Evolutionary conservation across 35 echinoderm and acorn worm genomes (phyloP).

Genomic region (Nesometra sesokonis): DNA sequence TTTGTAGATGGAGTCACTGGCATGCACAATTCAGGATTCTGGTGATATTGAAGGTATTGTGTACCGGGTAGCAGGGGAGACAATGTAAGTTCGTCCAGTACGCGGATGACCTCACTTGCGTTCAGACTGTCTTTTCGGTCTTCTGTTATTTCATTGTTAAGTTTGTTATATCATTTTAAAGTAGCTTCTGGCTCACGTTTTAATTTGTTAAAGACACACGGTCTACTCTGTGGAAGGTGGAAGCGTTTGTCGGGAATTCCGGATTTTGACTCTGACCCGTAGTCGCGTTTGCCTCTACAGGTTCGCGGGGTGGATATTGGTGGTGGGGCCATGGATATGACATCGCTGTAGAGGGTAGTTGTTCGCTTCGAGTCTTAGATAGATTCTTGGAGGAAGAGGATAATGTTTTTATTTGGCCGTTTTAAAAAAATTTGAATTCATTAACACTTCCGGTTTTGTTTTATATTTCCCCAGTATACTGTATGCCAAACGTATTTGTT

Average conservation of each 20-base stretch:
- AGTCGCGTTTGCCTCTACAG: not conserved
- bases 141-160: not conserved
- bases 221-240: not conserved
- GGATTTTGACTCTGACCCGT: not conserved
- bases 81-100: slow-evolving; percentile 23
- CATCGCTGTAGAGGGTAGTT: not conserved
- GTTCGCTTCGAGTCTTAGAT: not conserved
- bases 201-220: not conserved
- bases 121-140: not conserved
- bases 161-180: not conserved
- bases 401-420: too few relatives aligned
- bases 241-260: not conserved
- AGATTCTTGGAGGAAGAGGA: too few relatives aligned
- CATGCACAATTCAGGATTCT: not conserved
- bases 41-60: not conserved
- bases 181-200: not conserved
- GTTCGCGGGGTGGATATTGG: not conserved
- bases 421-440: too few relatives aligned
- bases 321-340: not conserved
- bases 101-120: slow-evolving; percentile 22
- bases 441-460: not conserved
- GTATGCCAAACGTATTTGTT: not conserved
- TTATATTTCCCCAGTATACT: not conserved
- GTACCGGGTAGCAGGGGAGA: not conserved
- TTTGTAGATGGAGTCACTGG: slow-evolving; percentile 27